Base-by-base conservation (phyloP, 2,113 vertebrate genomes). In the Grus americana region DNA sequence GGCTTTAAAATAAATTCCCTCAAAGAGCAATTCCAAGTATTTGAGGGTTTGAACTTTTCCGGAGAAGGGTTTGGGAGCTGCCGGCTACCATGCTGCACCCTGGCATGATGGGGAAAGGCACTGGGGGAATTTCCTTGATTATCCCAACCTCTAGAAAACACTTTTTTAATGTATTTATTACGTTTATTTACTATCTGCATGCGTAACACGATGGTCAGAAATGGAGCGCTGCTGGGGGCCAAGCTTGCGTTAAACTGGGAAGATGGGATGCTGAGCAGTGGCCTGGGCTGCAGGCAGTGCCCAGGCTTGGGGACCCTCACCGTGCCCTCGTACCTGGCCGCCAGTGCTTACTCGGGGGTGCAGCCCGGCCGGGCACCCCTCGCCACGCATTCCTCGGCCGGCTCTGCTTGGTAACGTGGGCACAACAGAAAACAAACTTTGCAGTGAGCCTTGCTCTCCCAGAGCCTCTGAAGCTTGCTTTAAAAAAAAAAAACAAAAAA, bases 11-110 rank as follows among this genome's bases (percentile, higher is more conserved):
- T 95, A 96, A 97, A 97, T 95, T 97, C 95, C 89, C 94, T 97
- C 92, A 67, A 93, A 97, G 92, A 97, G 96, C 78, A 93, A 97
- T 97, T 96, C 96, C 97, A 97, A 97, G 66, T 95, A 97, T 97
- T 97, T 95, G 93, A 95, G 86, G 91, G 91, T 95, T 97, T 97
- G 97, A 97, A 97, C 97, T 97, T 96, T 95, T 92, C 91, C 14
- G 4, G 95, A 27, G 95, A 79, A 86, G 86, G 78, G 76, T 92
- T 96, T 95, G 91, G 86, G 96, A 97, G 95, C 83, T 91, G 79
- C 70, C 0, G 12, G 52, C 81, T 92, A 66, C 93, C 0, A 0
- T 13, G 0, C 62, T 91, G 83, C 59, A 30, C 75, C 88, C 82
- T 92, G 88, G 85, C 92, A 87, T 0, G 1, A 30, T 0, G 2